These are phyloP conservation scores for Eubucco bourcierii DNA, from an alignment of 2,113 vertebrate genomes.

Conservation along the genomic window DNA sequence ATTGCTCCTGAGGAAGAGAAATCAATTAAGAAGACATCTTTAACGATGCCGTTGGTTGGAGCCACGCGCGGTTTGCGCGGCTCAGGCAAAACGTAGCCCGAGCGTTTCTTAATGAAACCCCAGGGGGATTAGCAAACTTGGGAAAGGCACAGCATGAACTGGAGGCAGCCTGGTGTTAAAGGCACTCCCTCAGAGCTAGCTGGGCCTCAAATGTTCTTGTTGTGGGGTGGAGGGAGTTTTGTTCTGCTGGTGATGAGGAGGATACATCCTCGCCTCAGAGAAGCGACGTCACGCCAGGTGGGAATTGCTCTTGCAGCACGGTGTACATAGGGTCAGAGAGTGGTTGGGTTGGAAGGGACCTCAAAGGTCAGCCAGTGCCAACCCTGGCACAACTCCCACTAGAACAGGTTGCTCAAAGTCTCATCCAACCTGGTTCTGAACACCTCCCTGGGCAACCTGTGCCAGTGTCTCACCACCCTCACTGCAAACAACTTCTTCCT, in stretches of 20 bases:
- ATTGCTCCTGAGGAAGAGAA: conserved; percentile 60
- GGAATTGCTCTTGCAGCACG: not conserved
- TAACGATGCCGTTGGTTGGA: not conserved
- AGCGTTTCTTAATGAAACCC: conserved; percentile 54
- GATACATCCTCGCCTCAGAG: not conserved
- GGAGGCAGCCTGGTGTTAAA: not conserved
- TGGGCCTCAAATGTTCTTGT: not conserved
- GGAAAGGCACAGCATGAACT: not conserved
- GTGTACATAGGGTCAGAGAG: not conserved
- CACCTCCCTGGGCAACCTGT: too few species aligned
- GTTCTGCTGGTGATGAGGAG: not conserved
- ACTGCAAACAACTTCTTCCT: too few species aligned
- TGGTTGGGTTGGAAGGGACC: too few species aligned
- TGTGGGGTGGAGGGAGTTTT: not conserved
- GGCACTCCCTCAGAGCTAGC: not conserved
- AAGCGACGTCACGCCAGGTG: not conserved
- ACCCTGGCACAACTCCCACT: too few species aligned
- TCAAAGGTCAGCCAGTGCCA: too few species aligned
- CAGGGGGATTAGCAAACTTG: conserved; percentile 22
- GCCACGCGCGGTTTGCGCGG: not conserved
- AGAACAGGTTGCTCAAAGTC: too few species aligned
- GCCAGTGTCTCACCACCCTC: too few species aligned
- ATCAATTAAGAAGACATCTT: conserved; percentile 62
- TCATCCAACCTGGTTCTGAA: too few species aligned
- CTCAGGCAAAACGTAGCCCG: conserved; percentile 15